Base-by-base conservation (phyloP, 2,797 vertebrate genomes). In the Anguilla pacifica region DNA sequence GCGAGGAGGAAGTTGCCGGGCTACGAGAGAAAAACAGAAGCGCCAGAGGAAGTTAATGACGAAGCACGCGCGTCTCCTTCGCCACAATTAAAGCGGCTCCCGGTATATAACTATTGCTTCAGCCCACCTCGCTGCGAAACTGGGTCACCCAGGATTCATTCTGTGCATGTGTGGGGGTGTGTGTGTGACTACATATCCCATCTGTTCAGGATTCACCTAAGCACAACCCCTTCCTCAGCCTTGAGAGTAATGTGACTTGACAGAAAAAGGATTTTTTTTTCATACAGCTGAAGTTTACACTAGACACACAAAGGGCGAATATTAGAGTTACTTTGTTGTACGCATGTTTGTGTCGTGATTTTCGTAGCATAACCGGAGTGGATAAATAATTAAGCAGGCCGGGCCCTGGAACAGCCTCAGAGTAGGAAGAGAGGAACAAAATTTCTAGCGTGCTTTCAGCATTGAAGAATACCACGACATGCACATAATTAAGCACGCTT, bases 351-450 rank as follows among this genome's bases (percentile, higher is more conserved):
- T 92, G 92, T 92, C 90, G 89, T 28, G 87, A 92, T 92, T 94
- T 92, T 93, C 89, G 91, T 89, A 89, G 92, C 86, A 87, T 92
- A 95, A 94, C 91, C 84, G 94, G 95, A 90, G 92, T 87, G 91
- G 92, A 93, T 95, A 93, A 95, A 95, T 96, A 93, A 95, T 95
- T 93, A 92, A 95, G 90, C 91, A 92, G 89, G 89, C 91, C 93
- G 92, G 93, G 93, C 92, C 93, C 89, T 91, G 89, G 90, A 94
- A 92, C 92, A 90, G 84, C 91, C 88, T 25, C 67, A 55, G 89
- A 91, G 90, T 85, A 84, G 89, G 61, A 72, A 92, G 86, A 92
- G 90, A 88, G 91, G 90, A 89, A 79, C 86, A 57, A 87, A 88
- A 88, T 85, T 82, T 90, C 91, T 87, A 90, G 87, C 86, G 85